Evolutionary conservation across 2,888 invertebrate species (phyloP).

Genomic region (Rhagonycha lutea): DNA sequence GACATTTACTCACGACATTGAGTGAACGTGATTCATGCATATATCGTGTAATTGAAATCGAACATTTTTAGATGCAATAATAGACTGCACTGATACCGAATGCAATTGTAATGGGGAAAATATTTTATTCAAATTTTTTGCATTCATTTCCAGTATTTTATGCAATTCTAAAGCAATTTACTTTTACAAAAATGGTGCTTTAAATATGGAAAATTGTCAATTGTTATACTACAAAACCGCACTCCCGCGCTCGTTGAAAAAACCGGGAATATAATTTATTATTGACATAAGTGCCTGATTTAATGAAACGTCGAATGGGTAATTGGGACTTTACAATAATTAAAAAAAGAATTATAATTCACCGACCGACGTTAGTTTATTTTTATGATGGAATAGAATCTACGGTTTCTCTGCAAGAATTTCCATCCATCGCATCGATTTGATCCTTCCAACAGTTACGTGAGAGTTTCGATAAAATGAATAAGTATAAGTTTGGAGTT

Average conservation of each 20-base stretch:
- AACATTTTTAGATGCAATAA: slow-evolving; percentile 27
- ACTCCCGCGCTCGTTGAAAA: background rate
- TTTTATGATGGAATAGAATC: background rate
- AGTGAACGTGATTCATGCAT: slow-evolving; percentile 49
- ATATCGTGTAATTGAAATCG: slow-evolving; percentile 40
- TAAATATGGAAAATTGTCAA: background rate
- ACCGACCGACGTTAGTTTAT: background rate
- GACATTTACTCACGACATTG: slow-evolving; percentile 45
- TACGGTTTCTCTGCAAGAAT: background rate
- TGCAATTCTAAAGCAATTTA: background rate
- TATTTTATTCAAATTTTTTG: background rate
- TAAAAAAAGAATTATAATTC: background rate
- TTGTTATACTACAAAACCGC: background rate
- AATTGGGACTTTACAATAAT: background rate
- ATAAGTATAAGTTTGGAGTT: background rate
- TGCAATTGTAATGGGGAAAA: background rate
- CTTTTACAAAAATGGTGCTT: background rate
- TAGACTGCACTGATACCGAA: background rate
- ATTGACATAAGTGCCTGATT: background rate
- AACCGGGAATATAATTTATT: background rate
- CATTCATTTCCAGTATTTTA: background rate
- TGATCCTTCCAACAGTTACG: background rate
- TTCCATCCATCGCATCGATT: background rate
- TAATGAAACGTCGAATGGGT: background rate
- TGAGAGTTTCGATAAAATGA: background rate